These are phyloP conservation scores for Brachionus calyciflorus DNA, from an alignment of 1,140 invertebrate species.

Conservation along the genomic window DNA sequence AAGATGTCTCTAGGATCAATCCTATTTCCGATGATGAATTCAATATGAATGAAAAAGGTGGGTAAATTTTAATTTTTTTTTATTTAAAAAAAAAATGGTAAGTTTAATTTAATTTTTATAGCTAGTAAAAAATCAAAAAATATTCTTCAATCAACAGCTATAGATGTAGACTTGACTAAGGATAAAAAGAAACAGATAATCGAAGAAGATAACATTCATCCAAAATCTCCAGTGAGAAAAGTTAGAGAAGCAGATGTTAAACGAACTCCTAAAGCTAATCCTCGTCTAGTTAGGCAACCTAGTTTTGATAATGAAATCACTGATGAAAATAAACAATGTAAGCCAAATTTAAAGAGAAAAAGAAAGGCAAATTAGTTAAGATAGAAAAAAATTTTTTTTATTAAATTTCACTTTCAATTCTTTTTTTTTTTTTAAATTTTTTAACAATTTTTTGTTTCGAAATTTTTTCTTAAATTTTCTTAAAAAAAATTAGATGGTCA, in stretches of 20 bases:
- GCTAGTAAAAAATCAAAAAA: slow-evolving; percentile 7
- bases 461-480: neutral
- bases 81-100: neutral
- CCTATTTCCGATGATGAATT: neutral
- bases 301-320: neutral
- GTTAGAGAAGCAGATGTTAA: neutral
- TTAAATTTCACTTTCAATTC: neutral
- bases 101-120: neutral
- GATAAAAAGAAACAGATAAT: neutral
- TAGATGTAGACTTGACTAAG: neutral
- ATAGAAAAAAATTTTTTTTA: too few relatives aligned
- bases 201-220: neutral
- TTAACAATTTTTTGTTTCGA: neutral
- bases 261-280: neutral
- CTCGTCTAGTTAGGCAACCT: neutral
- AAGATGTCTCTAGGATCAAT: slow-evolving; percentile 9
- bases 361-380: slow-evolving; percentile 1
- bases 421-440: neutral
- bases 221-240: neutral
- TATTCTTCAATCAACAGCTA: slow-evolving; percentile 18
- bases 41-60: neutral
- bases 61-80: neutral
- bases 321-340: slow-evolving; percentile 38
- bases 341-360: slow-evolving; percentile 21
- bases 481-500: slow-evolving; percentile 1